Percentiles rank a stretch among this genome's conserved stretches.
Evolutionary conservation across 2,113 vertebrate genomes (phyloP).

Genomic region (Seriola dumerili): DNA sequence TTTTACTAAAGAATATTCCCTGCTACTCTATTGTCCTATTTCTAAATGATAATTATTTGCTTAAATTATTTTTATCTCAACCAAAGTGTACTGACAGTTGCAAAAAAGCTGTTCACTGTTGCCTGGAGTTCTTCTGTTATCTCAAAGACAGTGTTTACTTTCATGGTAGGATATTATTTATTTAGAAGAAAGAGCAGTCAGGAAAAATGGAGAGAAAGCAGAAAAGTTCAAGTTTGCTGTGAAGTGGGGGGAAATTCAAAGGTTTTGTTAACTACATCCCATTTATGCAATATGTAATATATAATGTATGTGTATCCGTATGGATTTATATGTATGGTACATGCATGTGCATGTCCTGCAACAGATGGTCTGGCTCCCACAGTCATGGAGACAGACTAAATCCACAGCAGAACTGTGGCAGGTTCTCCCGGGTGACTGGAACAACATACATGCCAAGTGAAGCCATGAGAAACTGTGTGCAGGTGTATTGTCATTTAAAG

Average conservation of each 20-base stretch:
- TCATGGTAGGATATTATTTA: background rate
- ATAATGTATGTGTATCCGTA: too few species aligned
- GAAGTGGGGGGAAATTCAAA: background rate
- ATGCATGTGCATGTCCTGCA: background rate
- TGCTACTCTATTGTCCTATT: background rate
- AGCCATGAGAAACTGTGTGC: too few species aligned
- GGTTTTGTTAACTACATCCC: background rate
- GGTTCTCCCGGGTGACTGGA: too few species aligned
- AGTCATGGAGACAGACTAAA: too few species aligned
- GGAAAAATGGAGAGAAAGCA: background rate
- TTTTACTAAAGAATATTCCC: background rate
- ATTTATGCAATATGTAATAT: background rate
- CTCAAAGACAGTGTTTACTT: background rate
- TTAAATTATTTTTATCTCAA: background rate
- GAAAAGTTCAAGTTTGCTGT: background rate
- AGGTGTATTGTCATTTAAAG: too few species aligned
- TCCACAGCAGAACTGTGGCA: too few species aligned
- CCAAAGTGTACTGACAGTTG: background rate
- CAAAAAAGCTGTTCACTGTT: background rate
- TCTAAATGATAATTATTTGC: background rate
- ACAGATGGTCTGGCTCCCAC: background rate
- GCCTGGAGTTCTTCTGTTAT: background rate
- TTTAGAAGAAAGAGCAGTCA: background rate
- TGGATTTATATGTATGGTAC: background rate
- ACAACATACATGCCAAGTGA: too few species aligned